phyloP scores from a whole-genome alignment of 1,140 invertebrate genomes.

The Zaprionus lachaisei region DNA sequence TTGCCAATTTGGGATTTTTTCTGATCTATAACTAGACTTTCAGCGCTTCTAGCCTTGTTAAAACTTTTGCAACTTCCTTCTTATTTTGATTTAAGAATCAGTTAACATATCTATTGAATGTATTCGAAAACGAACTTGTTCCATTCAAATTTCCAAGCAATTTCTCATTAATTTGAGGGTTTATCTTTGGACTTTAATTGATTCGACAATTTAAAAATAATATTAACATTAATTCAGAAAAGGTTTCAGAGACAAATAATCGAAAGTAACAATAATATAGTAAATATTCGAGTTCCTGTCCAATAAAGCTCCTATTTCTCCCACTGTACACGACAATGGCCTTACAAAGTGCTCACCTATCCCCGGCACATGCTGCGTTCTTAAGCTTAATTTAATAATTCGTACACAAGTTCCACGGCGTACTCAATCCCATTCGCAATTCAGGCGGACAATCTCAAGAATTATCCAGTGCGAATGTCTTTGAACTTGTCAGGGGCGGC shows the following conservation, averaged over 20 bases:
- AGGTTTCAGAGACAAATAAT: background rate
- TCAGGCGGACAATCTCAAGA: slow-evolving; percentile 59
- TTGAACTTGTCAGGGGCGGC: slow-evolving; percentile 10
- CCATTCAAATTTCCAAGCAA: too few relatives aligned
- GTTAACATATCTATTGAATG: too few relatives aligned
- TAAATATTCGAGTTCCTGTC: background rate
- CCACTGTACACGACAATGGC: slow-evolving; percentile 21
- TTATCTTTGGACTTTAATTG: too few relatives aligned
- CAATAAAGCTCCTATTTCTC: background rate
- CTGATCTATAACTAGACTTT: too few relatives aligned
- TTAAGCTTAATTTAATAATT: slow-evolving; percentile 53
- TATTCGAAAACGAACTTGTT: too few relatives aligned
- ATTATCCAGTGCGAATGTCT: slow-evolving; percentile 50
- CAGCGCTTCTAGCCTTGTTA: too few relatives aligned
- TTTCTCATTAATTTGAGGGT: too few relatives aligned
- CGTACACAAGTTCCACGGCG: slow-evolving; percentile 69
- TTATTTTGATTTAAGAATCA: too few relatives aligned
- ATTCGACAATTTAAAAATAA: too few relatives aligned
- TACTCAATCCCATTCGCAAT: slow-evolving; percentile 46
- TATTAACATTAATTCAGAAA: too few relatives aligned
- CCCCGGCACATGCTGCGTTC: slow-evolving; percentile 16
- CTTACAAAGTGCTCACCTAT: slow-evolving; percentile 8
- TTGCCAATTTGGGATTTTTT: too few relatives aligned
- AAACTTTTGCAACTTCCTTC: too few relatives aligned
- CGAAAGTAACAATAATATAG: background rate